Evolutionary conservation across 1,140 invertebrate genomes (phyloP).

Genomic region (Cephus cinctus): DNA sequence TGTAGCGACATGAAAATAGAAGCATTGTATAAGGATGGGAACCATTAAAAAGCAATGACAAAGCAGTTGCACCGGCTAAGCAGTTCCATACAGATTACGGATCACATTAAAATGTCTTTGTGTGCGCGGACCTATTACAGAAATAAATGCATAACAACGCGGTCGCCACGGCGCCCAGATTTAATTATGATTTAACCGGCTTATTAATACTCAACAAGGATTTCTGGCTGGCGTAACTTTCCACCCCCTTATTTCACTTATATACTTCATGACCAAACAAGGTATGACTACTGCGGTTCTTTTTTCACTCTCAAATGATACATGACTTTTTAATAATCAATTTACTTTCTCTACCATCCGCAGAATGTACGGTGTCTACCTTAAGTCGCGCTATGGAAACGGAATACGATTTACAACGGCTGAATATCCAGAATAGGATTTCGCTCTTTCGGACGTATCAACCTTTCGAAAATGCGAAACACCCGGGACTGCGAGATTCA

Average conservation of each 20-base stretch:
- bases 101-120: constrained; percentile 8
- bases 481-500: constrained; percentile 8
- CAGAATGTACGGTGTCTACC: too few relatives aligned
- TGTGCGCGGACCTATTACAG: constrained; percentile 9
- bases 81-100: constrained; percentile 1
- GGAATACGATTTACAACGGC: background rate
- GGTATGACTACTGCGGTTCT: too few relatives aligned
- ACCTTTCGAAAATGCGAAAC: constrained; percentile 21
- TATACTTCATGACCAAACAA: too few relatives aligned
- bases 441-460: constrained; percentile 2
- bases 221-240: too few relatives aligned
- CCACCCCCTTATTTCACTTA: too few relatives aligned
- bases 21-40: background rate
- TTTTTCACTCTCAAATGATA: too few relatives aligned
- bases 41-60: constrained; percentile 14
- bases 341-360: too few relatives aligned
- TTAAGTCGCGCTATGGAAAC: background rate
- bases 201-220: too few relatives aligned
- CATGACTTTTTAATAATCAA: too few relatives aligned
- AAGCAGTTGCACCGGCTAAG: constrained; percentile 12
- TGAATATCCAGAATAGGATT: constrained; percentile 3
- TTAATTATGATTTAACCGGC: constrained; percentile 21
- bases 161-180: constrained; percentile 8
- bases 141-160: constrained; percentile 11
- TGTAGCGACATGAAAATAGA: background rate